phyloP scores from a whole-genome alignment of 1,140 invertebrate species.

The Cryptotermes secundus region DNA sequence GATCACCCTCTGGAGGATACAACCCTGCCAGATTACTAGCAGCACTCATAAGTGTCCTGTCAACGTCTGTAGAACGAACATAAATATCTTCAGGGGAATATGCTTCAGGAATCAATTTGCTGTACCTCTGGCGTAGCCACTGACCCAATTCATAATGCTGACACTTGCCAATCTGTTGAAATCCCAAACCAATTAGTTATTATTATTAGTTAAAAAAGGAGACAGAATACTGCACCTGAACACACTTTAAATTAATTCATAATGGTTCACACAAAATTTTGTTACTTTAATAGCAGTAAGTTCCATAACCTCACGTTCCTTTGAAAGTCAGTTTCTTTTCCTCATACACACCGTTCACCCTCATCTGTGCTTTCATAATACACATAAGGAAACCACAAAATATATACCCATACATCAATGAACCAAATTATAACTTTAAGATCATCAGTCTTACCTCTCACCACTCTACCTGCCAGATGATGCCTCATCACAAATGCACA shows the following conservation, averaged over 20 bases:
- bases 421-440: too few species aligned
- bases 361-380: too few species aligned
- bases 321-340: too few species aligned
- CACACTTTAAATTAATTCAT: too few species aligned
- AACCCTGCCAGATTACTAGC: slow-evolving; percentile 79
- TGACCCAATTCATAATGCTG: slow-evolving; percentile 78
- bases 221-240: too few species aligned
- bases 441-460: too few species aligned
- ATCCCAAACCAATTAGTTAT: slow-evolving; percentile 18
- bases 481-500: too few species aligned
- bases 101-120: slow-evolving; percentile 51
- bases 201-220: neutral
- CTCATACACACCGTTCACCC: too few species aligned
- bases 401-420: too few species aligned
- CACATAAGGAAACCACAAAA: too few species aligned
- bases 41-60: slow-evolving; percentile 89
- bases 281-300: neutral
- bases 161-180: slow-evolving; percentile 67
- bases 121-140: slow-evolving; percentile 72
- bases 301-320: too few species aligned
- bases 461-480: too few species aligned
- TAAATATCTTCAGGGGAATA: slow-evolving; percentile 64
- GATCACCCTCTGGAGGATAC: slow-evolving; percentile 60
- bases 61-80: slow-evolving; percentile 77
- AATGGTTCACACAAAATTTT: neutral